A percentile compares a stretch with the other conserved stretches of the same genome.
Conservation (phyloP, 2,888 invertebrate genomes). For the Phania funesta region DNA sequence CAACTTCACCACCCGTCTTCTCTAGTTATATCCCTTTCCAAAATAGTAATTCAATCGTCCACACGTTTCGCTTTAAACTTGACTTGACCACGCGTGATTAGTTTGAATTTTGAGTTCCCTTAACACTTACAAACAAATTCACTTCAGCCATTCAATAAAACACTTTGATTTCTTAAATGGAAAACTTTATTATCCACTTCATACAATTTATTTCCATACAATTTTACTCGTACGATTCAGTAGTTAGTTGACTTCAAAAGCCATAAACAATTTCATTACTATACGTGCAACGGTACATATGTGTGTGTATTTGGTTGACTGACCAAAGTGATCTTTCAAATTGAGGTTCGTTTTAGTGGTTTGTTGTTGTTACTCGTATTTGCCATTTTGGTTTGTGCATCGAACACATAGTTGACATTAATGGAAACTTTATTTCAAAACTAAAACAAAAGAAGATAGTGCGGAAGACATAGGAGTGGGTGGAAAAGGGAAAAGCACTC, state of each 20-base stretch:
- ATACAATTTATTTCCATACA: background rate
- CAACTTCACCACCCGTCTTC: too few relatives aligned
- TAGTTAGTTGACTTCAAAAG: background rate
- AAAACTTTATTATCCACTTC: background rate
- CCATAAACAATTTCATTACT: slow-evolving; percentile 17
- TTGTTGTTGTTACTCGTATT: slow-evolving; percentile 26
- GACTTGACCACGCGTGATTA: too few relatives aligned
- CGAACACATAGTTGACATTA: slow-evolving; percentile 45
- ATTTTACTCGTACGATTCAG: background rate
- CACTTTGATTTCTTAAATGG: background rate
- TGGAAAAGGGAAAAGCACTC: background rate
- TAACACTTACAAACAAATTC: too few relatives aligned
- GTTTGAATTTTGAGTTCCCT: too few relatives aligned
- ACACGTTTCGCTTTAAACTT: too few relatives aligned
- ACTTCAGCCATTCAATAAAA: too few relatives aligned
- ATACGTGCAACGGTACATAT: background rate
- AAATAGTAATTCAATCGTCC: too few relatives aligned
- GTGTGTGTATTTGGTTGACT: slow-evolving; percentile 44
- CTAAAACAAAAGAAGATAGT: slow-evolving; percentile 12
- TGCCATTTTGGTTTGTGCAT: slow-evolving; percentile 39
- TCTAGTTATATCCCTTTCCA: too few relatives aligned
- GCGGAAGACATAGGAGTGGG: background rate
- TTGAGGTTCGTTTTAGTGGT: slow-evolving; percentile 56
- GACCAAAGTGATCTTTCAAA: slow-evolving; percentile 64
- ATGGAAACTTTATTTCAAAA: slow-evolving; percentile 52